Percentiles rank a stretch among this genome's conserved stretches.
Conservation (phyloP, 2,113 vertebrate species). For the Clupea harengus region DNA sequence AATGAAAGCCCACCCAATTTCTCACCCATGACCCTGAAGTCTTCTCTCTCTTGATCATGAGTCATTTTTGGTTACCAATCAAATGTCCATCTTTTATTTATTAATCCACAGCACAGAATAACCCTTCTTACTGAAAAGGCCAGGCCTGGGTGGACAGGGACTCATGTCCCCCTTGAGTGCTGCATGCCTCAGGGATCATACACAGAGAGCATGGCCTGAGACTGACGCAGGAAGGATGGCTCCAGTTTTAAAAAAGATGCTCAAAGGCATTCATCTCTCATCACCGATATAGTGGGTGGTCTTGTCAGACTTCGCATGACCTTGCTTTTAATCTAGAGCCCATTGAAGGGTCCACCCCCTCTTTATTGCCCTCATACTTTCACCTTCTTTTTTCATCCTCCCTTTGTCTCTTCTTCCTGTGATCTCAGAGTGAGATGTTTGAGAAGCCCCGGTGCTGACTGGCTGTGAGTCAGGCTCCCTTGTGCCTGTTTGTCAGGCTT, state of each 20-base stretch:
- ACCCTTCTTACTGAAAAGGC: neutral
- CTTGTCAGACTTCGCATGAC: slow-evolving; percentile 52
- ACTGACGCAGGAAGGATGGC: slow-evolving; percentile 6
- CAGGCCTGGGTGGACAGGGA: neutral
- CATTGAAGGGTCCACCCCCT: slow-evolving; percentile 30
- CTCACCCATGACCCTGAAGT: neutral
- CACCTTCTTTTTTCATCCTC: slow-evolving; percentile 24
- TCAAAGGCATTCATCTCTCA: slow-evolving; percentile 53
- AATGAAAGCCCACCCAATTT: neutral
- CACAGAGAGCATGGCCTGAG: slow-evolving; percentile 17
- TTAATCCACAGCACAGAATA: neutral
- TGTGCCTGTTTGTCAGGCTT: slow-evolving; percentile 39
- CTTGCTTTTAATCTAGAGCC: slow-evolving; percentile 43
- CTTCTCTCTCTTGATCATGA: neutral
- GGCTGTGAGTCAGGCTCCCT: neutral
- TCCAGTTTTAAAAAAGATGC: slow-evolving; percentile 34
- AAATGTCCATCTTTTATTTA: neutral
- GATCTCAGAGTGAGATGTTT: neutral
- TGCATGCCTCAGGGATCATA: slow-evolving; percentile 42
- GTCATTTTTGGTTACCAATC: neutral
- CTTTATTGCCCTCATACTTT: slow-evolving; percentile 19
- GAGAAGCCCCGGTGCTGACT: neutral
- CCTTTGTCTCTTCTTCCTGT: slow-evolving; percentile 16
- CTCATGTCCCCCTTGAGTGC: slow-evolving; percentile 1
- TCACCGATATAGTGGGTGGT: slow-evolving; percentile 58